A percentile compares a stretch with the other conserved stretches of the same genome.
Evolutionary conservation across 2,797 vertebrate genomes (phyloP).

Genomic region (Gallinago nigripennis): DNA sequence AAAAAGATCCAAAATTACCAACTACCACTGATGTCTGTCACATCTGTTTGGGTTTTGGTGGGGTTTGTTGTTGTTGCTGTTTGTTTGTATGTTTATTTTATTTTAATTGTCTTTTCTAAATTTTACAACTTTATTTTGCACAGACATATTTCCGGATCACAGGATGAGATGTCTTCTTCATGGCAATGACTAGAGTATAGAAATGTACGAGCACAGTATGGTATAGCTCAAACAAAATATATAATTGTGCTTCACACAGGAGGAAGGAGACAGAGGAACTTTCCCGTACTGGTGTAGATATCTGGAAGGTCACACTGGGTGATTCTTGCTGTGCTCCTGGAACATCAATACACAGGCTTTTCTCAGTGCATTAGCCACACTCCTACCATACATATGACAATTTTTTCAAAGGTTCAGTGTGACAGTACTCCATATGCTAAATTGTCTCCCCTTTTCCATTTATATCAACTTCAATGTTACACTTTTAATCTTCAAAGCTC

Average conservation of each 20-base stretch:
- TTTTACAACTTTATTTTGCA: not conserved
- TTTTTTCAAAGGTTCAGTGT: not conserved
- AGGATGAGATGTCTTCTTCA: not conserved
- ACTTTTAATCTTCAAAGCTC: conserved; percentile 54
- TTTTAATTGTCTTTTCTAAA: not conserved
- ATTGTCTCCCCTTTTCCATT: not conserved
- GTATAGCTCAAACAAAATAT: not conserved
- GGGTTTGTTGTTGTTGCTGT: not conserved
- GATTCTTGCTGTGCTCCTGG: not conserved
- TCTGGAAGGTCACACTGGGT: not conserved
- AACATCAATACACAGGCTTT: not conserved
- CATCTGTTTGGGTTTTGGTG: not conserved
- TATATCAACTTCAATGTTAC: not conserved
- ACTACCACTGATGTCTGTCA: not conserved
- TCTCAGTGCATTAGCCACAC: not conserved
- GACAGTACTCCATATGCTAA: not conserved
- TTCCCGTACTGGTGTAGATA: not conserved
- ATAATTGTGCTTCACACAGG: not conserved
- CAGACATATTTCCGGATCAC: not conserved
- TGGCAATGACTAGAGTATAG: not conserved
- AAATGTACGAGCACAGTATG: not conserved
- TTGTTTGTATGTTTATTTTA: not conserved
- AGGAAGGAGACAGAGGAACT: not conserved
- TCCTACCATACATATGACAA: not conserved
- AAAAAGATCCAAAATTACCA: not conserved